phyloP scores from a whole-genome alignment of 2,888 invertebrate species.

The Cinara cedri region DNA sequence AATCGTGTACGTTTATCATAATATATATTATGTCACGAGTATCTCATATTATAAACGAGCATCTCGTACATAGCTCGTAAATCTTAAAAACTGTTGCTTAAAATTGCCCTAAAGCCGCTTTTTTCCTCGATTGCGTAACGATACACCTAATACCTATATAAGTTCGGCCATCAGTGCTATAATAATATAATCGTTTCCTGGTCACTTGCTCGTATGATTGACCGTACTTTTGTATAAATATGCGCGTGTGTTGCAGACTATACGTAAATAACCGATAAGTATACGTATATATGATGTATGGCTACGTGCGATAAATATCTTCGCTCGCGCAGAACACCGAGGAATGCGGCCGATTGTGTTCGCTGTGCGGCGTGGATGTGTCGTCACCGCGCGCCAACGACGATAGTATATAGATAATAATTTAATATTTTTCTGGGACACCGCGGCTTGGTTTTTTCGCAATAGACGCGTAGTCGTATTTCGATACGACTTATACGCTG shows the following conservation, averaged over 20 bases:
- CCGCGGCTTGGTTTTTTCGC: slow-evolving; percentile 15
- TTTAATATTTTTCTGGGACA: slow-evolving; percentile 52
- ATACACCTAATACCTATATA: too few species aligned
- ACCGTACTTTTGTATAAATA: neutral
- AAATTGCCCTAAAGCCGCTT: slow-evolving; percentile 15
- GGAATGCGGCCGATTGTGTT: slow-evolving; percentile 21
- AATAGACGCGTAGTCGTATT: slow-evolving; percentile 1
- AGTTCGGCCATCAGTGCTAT: neutral
- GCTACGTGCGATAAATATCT: neutral
- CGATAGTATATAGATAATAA: too few species aligned
- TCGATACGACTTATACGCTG: neutral
- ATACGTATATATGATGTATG: neutral
- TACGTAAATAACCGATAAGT: too few species aligned
- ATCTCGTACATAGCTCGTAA: neutral
- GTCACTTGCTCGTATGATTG: slow-evolving; percentile 27
- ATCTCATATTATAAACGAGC: too few species aligned
- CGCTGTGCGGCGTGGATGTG: neutral
- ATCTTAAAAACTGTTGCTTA: neutral
- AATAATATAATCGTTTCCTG: slow-evolving; percentile 28
- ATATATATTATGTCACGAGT: too few species aligned
- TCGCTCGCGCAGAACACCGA: neutral
- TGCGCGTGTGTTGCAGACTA: too few species aligned
- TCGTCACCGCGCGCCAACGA: slow-evolving; percentile 23
- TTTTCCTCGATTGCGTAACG: slow-evolving; percentile 28
- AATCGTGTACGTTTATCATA: neutral